phyloP scores from a whole-genome alignment of 2,113 vertebrate species.

The Datnioides undecimradiatus region DNA sequence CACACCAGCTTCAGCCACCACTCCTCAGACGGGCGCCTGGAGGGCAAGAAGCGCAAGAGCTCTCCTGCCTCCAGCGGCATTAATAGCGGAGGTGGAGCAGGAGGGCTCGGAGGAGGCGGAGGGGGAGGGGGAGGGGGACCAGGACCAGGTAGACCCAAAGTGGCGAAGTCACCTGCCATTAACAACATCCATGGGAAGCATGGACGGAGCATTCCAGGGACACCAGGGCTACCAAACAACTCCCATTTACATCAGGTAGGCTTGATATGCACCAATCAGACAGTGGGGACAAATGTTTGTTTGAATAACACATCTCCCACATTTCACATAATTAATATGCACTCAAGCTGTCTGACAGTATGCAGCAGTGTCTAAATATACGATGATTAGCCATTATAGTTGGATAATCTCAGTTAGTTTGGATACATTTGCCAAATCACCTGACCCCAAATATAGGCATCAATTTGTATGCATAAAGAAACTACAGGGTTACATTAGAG shows the following conservation, averaged over 20 bases:
- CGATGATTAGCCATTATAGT: background rate
- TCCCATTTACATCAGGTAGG: slow-evolving; percentile 96
- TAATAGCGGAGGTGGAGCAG: slow-evolving; percentile 80
- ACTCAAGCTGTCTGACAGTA: background rate
- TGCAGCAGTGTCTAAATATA: background rate
- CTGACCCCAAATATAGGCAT: no score
- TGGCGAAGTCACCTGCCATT: slow-evolving; percentile 92
- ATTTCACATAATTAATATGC: background rate
- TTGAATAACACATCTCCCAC: background rate
- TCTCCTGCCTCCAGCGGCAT: slow-evolving; percentile 87
- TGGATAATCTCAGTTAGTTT: no score
- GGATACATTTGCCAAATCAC: no score
- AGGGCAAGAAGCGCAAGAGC: slow-evolving; percentile 95
- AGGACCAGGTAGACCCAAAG: slow-evolving; percentile 89
- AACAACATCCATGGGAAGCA: slow-evolving; percentile 97
- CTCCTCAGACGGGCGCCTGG: slow-evolving; percentile 89
- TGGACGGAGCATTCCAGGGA: slow-evolving; percentile 90
- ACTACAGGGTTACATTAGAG: no score
- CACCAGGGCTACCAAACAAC: slow-evolving; percentile 91
- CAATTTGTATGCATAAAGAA: no score
- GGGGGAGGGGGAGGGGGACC: slow-evolving; percentile 63
- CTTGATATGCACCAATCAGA: background rate
- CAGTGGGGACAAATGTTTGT: background rate
- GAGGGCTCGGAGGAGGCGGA: slow-evolving; percentile 59
- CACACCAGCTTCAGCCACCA: slow-evolving; percentile 90